phyloP scores from a whole-genome alignment of 1,140 invertebrate species.

The Halictus rubicundus region DNA sequence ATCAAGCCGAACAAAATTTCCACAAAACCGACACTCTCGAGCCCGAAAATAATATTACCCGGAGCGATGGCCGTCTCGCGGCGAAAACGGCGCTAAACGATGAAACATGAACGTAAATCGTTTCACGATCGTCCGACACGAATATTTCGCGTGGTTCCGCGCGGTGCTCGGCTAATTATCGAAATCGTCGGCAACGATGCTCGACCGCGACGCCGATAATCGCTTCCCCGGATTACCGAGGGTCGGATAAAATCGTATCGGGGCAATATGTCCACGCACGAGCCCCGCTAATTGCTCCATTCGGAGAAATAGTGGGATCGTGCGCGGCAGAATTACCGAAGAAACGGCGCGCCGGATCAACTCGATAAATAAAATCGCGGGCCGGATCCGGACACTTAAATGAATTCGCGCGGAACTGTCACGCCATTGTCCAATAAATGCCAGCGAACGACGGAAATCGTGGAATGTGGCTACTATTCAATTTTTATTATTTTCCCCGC shows the following conservation, averaged over 20 bases:
- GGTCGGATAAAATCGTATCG: not conserved
- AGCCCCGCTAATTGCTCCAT: not conserved
- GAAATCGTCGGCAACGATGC: slow-evolving; percentile 9
- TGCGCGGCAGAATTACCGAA: not conserved
- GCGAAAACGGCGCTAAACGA: too few relatives aligned
- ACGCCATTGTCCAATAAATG: too few relatives aligned
- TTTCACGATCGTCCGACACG: not conserved
- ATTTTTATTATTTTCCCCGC: too few relatives aligned
- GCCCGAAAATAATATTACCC: too few relatives aligned
- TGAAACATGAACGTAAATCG: too few relatives aligned
- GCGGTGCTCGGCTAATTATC: slow-evolving; percentile 1
- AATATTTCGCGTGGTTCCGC: not conserved
- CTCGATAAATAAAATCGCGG: not conserved
- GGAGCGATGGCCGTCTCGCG: too few relatives aligned
- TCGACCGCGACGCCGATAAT: slow-evolving; percentile 1
- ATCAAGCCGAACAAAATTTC: too few relatives aligned
- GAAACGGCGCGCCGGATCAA: not conserved
- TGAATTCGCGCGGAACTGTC: too few relatives aligned
- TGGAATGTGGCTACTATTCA: too few relatives aligned
- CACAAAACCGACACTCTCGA: too few relatives aligned
- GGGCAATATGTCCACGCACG: not conserved
- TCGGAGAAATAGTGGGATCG: not conserved
- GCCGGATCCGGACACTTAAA: not conserved
- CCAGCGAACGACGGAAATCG: too few relatives aligned
- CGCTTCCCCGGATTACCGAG: slow-evolving; percentile 12